phyloP scores from a whole-genome alignment of 2,797 vertebrate species.

The Oryzias dopingdopingensis region DNA sequence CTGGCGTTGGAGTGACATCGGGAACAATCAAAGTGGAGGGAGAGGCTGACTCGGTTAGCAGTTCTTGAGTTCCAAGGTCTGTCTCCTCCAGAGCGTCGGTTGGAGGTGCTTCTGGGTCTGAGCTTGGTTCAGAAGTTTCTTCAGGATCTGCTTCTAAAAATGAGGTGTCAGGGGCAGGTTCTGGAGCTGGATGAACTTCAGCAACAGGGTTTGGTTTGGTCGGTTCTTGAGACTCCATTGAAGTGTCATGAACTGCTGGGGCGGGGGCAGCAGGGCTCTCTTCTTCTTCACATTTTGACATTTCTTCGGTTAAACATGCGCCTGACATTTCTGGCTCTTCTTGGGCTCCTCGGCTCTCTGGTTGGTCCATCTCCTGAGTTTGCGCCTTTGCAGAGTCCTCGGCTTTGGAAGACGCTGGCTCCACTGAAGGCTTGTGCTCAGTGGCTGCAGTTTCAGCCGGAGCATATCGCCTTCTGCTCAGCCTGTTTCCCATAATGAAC shows the following conservation, averaged over 20 bases:
- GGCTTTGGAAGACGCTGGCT: constrained; percentile 12
- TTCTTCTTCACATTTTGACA: constrained; percentile 10
- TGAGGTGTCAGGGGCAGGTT: constrained; percentile 6
- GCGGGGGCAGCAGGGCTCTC: constrained; percentile 14
- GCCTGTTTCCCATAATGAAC: constrained; percentile 84
- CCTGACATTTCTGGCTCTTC: constrained; percentile 21
- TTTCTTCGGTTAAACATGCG: constrained; percentile 11
- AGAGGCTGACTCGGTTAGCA: constrained; percentile 36
- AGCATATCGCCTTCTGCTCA: constrained; percentile 86
- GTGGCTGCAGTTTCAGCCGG: constrained; percentile 34
- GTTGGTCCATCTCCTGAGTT: constrained; percentile 20
- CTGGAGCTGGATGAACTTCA: constrained; percentile 14
- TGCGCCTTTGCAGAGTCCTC: constrained; percentile 14
- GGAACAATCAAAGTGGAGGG: constrained; percentile 26
- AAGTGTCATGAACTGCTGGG: constrained; percentile 5
- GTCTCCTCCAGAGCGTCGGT: constrained; percentile 22
- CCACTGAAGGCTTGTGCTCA: constrained; percentile 44
- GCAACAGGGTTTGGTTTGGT: constrained; percentile 2
- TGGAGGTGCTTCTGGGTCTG: constrained; percentile 12
- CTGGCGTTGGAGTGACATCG: constrained; percentile 30
- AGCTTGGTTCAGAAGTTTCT: neutral
- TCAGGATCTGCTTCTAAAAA: constrained; percentile 4
- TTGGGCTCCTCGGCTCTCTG: constrained; percentile 35
- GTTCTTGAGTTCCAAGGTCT: constrained; percentile 45
- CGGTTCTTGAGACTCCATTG: neutral